Percentiles rank a stretch among this genome's conserved stretches.
phyloP scores from a whole-genome alignment of 2,113 vertebrate species.

The Thalassarche chlororhynchos region DNA sequence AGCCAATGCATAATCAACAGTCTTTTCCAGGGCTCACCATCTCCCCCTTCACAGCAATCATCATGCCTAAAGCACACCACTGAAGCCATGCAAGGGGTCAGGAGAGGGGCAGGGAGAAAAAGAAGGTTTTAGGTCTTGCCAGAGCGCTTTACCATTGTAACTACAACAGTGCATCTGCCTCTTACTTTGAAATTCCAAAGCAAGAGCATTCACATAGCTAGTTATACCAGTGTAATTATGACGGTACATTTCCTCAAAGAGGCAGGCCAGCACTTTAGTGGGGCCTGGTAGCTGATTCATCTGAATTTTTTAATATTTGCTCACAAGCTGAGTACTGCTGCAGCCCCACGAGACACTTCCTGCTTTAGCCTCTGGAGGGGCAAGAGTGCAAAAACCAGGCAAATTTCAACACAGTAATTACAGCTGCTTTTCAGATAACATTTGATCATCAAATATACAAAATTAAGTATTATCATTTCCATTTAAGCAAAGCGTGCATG shows the following conservation, averaged over 20 bases:
- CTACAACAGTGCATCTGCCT: neutral
- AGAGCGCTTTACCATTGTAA: neutral
- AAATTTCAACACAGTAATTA: neutral
- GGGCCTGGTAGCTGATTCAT: neutral
- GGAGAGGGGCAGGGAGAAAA: neutral
- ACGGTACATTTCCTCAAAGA: neutral
- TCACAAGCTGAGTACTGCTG: neutral
- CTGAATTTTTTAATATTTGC: neutral
- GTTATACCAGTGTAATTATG: neutral
- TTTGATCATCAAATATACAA: accelerated
- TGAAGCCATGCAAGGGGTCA: neutral
- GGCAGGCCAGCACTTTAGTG: neutral
- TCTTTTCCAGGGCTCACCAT: neutral
- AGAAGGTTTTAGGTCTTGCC: neutral
- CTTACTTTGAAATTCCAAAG: neutral
- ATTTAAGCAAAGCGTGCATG: neutral
- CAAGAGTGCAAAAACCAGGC: neutral
- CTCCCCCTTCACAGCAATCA: neutral
- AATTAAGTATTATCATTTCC: neutral
- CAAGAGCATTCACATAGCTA: neutral
- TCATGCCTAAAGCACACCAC: neutral
- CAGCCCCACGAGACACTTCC: neutral
- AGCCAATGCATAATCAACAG: neutral
- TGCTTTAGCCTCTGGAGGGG: neutral
- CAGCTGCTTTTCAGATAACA: neutral